Conservation (phyloP, 2,888 invertebrate species). For the Phrixothrix hirtus region DNA sequence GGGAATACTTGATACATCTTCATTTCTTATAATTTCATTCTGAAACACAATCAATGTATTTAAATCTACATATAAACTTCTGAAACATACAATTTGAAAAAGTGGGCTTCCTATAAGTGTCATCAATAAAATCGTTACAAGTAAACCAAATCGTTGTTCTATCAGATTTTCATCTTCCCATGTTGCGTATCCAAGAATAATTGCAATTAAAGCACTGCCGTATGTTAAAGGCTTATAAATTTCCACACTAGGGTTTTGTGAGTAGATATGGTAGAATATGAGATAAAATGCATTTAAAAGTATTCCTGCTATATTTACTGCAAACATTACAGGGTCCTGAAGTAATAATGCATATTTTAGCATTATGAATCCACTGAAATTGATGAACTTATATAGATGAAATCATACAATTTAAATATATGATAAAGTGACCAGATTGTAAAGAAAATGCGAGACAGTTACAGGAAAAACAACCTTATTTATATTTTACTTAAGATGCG, state of each 20-base stretch:
- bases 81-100: slow-evolving; percentile 65
- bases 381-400: too few relatives aligned
- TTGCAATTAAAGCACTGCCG: slow-evolving; percentile 61
- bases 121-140: slow-evolving; percentile 71
- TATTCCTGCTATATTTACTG: slow-evolving; percentile 76
- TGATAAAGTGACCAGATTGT: too few relatives aligned
- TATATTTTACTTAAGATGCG: too few relatives aligned
- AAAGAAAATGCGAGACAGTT: too few relatives aligned
- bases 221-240: slow-evolving; percentile 64
- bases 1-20: slow-evolving; percentile 84
- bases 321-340: slow-evolving; percentile 74
- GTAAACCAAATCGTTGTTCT: slow-evolving; percentile 71
- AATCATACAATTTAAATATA: slow-evolving; percentile 7
- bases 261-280: slow-evolving; percentile 68
- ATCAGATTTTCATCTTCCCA: slow-evolving; percentile 67
- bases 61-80: background rate
- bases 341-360: slow-evolving; percentile 76
- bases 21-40: slow-evolving; percentile 76
- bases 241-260: slow-evolving; percentile 58
- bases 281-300: slow-evolving; percentile 70
- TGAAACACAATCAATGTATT: slow-evolving; percentile 53
- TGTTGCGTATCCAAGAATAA: slow-evolving; percentile 66
- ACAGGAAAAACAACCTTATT: too few relatives aligned
- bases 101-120: slow-evolving; percentile 72
- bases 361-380: slow-evolving; percentile 72